Percentiles rank a stretch among this genome's conserved stretches.
These are phyloP conservation scores for Apistogramma diplotaenia DNA, from an alignment of 2,113 vertebrate genomes.

Conservation along the genomic window DNA sequence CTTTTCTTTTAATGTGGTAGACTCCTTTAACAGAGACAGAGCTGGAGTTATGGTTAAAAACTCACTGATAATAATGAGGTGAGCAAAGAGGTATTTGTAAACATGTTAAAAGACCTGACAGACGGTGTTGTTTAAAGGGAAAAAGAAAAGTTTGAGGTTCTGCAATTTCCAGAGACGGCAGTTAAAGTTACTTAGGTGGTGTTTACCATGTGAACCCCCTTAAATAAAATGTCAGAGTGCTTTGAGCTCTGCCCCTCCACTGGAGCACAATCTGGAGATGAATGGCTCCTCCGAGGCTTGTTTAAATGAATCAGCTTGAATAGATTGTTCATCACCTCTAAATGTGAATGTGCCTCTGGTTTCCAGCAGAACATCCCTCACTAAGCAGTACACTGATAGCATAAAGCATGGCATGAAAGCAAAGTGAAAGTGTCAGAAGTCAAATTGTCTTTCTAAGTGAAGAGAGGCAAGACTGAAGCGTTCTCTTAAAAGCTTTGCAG, in stretches of 20 bases:
- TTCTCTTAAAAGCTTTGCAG: background rate
- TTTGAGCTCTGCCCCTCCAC: background rate
- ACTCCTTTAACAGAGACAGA: too few species aligned
- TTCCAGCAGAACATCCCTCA: background rate
- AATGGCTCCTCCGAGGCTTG: background rate
- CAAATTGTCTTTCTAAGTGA: background rate
- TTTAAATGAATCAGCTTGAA: background rate
- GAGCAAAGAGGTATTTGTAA: background rate
- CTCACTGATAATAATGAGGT: too few species aligned
- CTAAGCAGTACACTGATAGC: background rate
- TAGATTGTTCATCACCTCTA: background rate
- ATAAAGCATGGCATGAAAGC: background rate
- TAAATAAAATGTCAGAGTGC: background rate
- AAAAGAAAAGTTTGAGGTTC: background rate
- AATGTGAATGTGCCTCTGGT: background rate
- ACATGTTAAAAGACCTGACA: background rate
- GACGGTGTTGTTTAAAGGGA: background rate
- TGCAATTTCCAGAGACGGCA: background rate
- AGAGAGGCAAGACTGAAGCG: background rate
- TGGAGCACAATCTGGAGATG: background rate
- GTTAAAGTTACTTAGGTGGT: background rate
- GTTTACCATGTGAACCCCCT: background rate
- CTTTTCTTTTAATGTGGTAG: too few species aligned
- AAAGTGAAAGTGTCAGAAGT: background rate
- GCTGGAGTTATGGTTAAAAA: too few species aligned